Conservation (phyloP, 2,797 vertebrate species). For the Netta rufina region DNA sequence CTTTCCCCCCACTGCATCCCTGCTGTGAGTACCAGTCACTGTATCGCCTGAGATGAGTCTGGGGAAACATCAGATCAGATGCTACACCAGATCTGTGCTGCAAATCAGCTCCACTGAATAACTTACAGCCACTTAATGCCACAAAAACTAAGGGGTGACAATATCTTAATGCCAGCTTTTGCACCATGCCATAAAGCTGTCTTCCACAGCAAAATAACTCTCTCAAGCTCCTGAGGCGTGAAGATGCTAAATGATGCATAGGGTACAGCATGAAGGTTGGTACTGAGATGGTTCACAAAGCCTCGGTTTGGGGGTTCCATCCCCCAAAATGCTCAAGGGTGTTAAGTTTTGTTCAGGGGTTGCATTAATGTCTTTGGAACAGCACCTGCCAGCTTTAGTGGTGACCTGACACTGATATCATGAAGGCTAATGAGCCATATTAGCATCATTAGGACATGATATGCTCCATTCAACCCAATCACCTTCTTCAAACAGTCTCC, state of each 20-base stretch:
- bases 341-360: background rate
- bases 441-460: background rate
- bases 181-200: background rate
- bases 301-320: background rate
- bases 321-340: rapidly evolving
- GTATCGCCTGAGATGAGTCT: background rate
- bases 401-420: background rate
- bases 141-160: background rate
- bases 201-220: background rate
- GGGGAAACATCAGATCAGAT: background rate
- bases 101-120: background rate
- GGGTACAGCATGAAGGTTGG: background rate
- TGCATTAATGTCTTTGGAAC: background rate
- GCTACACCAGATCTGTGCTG: background rate
- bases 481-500: background rate
- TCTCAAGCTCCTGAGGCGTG: rapidly evolving
- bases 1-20: background rate
- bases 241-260: rapidly evolving
- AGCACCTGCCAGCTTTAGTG: background rate
- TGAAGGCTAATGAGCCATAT: background rate
- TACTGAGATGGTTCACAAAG: background rate
- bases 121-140: background rate
- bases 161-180: background rate
- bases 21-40: background rate
- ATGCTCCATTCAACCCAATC: background rate